These are phyloP conservation scores for Acronicta psi DNA, from an alignment of 2,888 invertebrate species.

Conservation along the genomic window DNA sequence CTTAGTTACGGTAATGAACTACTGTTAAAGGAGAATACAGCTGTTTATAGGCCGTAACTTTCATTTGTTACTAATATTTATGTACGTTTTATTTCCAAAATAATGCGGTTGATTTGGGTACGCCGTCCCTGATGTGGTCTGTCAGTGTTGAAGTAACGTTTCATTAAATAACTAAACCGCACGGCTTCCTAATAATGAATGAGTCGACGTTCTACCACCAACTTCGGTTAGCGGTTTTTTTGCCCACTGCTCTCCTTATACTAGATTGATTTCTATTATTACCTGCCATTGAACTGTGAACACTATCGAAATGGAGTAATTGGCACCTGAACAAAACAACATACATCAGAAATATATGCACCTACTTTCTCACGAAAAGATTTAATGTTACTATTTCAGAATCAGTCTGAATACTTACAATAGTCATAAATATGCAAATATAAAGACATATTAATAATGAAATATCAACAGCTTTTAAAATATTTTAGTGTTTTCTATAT, in stretches of 20 bases:
- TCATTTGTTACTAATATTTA: neutral
- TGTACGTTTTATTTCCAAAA: conserved; percentile 49
- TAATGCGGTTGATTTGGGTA: conserved; percentile 53
- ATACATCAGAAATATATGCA: conserved; percentile 60
- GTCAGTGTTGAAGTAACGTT: conserved; percentile 72
- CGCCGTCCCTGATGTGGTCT: conserved; percentile 67
- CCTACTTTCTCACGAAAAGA: conserved; percentile 57
- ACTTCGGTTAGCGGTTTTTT: conserved; percentile 83
- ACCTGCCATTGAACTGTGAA: conserved; percentile 72
- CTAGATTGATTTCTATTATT: conserved; percentile 83
- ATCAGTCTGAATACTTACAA: conserved; percentile 30
- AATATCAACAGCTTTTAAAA: conserved; percentile 26
- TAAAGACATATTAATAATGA: conserved; percentile 23
- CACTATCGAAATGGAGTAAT: conserved; percentile 78
- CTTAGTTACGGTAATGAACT: neutral
- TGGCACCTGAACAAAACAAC: conserved; percentile 64
- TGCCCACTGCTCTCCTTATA: conserved; percentile 77
- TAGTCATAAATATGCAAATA: conserved; percentile 30
- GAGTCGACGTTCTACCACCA: conserved; percentile 74
- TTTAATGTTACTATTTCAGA: conserved; percentile 51
- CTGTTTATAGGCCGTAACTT: conserved; percentile 1
- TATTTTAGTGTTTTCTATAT: conserved; percentile 16
- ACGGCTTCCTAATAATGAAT: conserved; percentile 77
- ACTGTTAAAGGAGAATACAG: neutral
- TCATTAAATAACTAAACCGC: conserved; percentile 82